Evolutionary conservation across 92 coral and sea anemone genomes (phyloP).

Genomic region (Chrysogorgia sp.): DNA sequence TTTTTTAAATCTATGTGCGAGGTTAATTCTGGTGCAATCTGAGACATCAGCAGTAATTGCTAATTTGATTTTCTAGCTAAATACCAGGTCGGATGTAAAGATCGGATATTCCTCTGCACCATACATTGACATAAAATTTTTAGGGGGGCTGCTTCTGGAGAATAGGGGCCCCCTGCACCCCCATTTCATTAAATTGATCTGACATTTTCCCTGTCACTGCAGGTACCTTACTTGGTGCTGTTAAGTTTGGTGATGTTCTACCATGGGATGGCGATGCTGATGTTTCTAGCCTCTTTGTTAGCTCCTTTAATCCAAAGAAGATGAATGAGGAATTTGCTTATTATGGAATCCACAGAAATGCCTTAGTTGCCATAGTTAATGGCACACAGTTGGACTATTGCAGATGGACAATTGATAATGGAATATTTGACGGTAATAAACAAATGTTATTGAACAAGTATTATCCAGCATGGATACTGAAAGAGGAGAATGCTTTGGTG

Average conservation of each 20-base stretch:
- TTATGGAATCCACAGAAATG: slow-evolving; percentile 71
- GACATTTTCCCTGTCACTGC: too few relatives aligned
- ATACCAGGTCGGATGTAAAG: too few relatives aligned
- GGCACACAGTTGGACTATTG: slow-evolving; percentile 62
- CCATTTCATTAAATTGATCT: too few relatives aligned
- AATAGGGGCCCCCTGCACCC: too few relatives aligned
- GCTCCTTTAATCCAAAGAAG: slow-evolving; percentile 8
- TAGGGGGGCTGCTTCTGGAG: too few relatives aligned
- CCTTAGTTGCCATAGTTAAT: slow-evolving; percentile 57
- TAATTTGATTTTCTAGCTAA: too few relatives aligned
- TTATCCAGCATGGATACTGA: slow-evolving; percentile 62
- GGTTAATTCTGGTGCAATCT: too few relatives aligned
- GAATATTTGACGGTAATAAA: slow-evolving; percentile 46
- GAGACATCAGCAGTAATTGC: too few relatives aligned
- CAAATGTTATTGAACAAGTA: slow-evolving; percentile 60
- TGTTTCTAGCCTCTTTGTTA: slow-evolving; percentile 62
- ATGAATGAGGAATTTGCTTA: slow-evolving; percentile 58
- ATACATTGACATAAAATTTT: too few relatives aligned
- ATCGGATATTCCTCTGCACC: too few relatives aligned
- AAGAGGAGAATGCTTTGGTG: slow-evolving; percentile 58
- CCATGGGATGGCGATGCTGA: slow-evolving; percentile 94
- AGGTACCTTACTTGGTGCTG: slow-evolving; percentile 89
- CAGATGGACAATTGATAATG: slow-evolving; percentile 65
- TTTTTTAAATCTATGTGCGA: too few relatives aligned
- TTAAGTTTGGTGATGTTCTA: slow-evolving; percentile 64